Percentiles rank a stretch among this genome's conserved stretches.
These are phyloP conservation scores for Macropis europaea DNA, from an alignment of 2,888 invertebrate genomes.

Conservation along the genomic window DNA sequence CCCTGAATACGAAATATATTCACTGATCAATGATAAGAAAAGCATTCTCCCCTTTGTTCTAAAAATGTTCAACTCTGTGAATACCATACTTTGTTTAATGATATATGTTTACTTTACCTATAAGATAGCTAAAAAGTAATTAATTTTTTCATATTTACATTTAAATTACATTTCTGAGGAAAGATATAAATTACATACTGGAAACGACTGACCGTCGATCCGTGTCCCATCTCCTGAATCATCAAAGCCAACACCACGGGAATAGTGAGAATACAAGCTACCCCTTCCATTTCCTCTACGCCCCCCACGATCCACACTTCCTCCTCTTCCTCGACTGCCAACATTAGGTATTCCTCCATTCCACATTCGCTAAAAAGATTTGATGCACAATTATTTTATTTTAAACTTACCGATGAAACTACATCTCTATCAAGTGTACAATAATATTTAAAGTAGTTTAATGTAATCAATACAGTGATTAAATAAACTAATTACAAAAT, in stretches of 20 bases:
- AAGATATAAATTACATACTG: conserved; percentile 57
- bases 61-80: neutral
- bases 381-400: neutral
- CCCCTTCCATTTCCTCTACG: conserved; percentile 78
- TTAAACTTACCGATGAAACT: neutral
- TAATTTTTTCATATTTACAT: neutral
- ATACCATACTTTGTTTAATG: neutral
- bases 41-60: neutral
- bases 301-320: conserved; percentile 79
- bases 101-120: neutral
- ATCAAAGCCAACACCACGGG: conserved; percentile 79
- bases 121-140: neutral
- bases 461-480: too few relatives aligned
- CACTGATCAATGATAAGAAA: neutral
- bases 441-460: too few relatives aligned
- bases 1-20: conserved; percentile 58
- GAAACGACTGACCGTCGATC: conserved; percentile 74
- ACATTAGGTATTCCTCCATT: conserved; percentile 82
- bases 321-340: conserved; percentile 74
- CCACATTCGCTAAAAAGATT: conserved; percentile 81
- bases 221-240: conserved; percentile 78
- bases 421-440: neutral
- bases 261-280: conserved; percentile 78
- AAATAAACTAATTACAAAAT: too few relatives aligned
- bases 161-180: neutral